Evolutionary conservation across 2,797 vertebrate species (phyloP).

Genomic region (Poeciliopsis turneri): DNA sequence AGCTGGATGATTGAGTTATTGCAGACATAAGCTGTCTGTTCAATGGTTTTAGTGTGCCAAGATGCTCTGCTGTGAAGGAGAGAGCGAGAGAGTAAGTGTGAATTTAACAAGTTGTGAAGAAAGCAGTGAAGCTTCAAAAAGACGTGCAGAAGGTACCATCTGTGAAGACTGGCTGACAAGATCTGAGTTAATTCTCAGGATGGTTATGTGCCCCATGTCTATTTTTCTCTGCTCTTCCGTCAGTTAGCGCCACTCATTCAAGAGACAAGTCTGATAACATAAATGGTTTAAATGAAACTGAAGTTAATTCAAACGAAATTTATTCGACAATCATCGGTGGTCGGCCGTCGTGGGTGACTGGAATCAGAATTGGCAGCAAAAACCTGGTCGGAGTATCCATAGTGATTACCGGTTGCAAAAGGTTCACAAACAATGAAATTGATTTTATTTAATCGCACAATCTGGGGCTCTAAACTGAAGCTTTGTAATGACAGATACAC

Average conservation of each 20-base stretch:
- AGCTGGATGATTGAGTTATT: slow-evolving; percentile 63
- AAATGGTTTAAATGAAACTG: background rate
- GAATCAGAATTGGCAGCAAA: too few species aligned
- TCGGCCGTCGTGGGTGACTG: too few species aligned
- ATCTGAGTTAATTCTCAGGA: slow-evolving; percentile 26
- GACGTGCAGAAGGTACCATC: slow-evolving; percentile 18
- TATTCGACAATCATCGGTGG: background rate
- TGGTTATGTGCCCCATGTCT: slow-evolving; percentile 28
- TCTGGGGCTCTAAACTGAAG: background rate
- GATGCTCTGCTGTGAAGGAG: slow-evolving; percentile 15
- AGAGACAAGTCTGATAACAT: background rate
- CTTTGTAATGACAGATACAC: background rate
- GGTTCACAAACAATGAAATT: background rate
- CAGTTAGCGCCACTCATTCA: background rate
- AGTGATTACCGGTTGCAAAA: background rate
- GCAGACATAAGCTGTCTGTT: slow-evolving; percentile 32
- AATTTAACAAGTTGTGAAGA: slow-evolving; percentile 45
- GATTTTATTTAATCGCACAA: background rate
- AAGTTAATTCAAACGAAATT: background rate
- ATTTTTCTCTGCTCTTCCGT: slow-evolving; percentile 35
- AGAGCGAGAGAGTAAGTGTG: slow-evolving; percentile 25
- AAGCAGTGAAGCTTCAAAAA: slow-evolving; percentile 13
- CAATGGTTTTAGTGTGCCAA: slow-evolving; percentile 22
- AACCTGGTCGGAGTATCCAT: too few species aligned
- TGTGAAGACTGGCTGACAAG: slow-evolving; percentile 15